Percentiles rank a stretch among this genome's conserved stretches.
phyloP scores from a whole-genome alignment of 2,888 invertebrate genomes.

The Drosophila cognata region DNA sequence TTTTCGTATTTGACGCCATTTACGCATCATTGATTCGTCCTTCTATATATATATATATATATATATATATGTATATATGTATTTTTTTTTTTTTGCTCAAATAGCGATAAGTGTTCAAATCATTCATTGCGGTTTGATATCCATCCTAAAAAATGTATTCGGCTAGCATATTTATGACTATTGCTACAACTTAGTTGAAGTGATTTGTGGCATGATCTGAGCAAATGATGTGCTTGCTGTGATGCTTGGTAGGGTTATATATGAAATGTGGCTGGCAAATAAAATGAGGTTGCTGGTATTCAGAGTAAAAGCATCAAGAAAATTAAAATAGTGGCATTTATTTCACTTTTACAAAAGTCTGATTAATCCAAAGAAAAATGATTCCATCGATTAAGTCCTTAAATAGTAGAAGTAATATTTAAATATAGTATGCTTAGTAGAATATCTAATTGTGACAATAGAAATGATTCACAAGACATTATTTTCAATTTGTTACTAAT shows the following conservation, averaged over 20 bases:
- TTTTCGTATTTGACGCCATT: conserved; percentile 62
- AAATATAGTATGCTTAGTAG: neutral
- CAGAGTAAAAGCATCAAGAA: neutral
- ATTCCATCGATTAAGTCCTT: neutral
- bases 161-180: conserved; percentile 3
- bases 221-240: conserved; percentile 5
- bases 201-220: conserved; percentile 20
- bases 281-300: neutral
- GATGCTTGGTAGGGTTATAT: neutral
- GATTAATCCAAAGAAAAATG: neutral
- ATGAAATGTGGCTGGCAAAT: neutral
- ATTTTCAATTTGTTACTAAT: neutral
- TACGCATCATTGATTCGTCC: conserved; percentile 44
- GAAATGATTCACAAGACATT: no score
- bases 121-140: conserved; percentile 22
- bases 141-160: conserved; percentile 4
- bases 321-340: neutral
- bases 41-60: neutral
- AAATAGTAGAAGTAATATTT: neutral
- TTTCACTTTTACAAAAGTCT: neutral
- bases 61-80: no score
- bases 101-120: conserved; percentile 28
- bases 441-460: neutral
- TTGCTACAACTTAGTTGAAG: conserved; percentile 1
- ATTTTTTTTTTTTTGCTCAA: conserved; percentile 5